Base-by-base conservation (phyloP, 1,140 invertebrate genomes). In the Scaptodrosophila lebanonensis region DNA sequence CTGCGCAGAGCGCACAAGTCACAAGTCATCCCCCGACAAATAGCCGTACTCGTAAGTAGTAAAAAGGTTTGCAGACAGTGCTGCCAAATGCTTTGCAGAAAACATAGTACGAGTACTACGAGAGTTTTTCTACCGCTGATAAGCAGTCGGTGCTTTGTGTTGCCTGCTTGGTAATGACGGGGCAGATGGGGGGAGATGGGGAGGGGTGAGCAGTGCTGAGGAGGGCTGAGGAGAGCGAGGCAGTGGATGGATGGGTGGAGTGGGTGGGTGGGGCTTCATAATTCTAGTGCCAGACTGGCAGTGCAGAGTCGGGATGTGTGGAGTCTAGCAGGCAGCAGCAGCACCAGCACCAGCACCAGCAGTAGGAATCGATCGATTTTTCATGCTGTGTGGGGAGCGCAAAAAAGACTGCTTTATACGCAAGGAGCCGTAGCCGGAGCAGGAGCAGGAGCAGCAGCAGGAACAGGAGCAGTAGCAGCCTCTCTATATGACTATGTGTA, bases 401-500 rank as follows among this genome's bases (percentile, higher is more conserved):
- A 68, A 64, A 77, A 77, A 66, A 66, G 77, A 73, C 12, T 73
- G 69, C 69, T 79, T 75, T 75, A 79, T 79, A 79, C 73, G 69
- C 75, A 82, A n/a, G n/a, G n/a, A n/a, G n/a, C n/a, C n/a, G n/a
- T n/a, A n/a, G n/a, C n/a, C n/a, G n/a, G n/a, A n/a, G n/a, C 61
- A 66, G 75, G 73, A 66, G 73, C 64, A 48, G 36, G 20, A 42
- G 58, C 44, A 42, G n/a, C n/a, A n/a, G n/a, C n/a, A n/a, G n/a
- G n/a, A n/a, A n/a, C 61, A 66, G 75, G 73, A 66, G 73, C 64
- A 48, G 36, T 25, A 42, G 58, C 44, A 42, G n/a, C n/a, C n/a
- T n/a, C n/a, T n/a, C n/a, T 49, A 20, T 38, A 15, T 50, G 22
- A 49, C 38, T 65, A 39, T 59, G 54, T 64, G 49, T 66, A 48